These are phyloP conservation scores for Oenanthe melanoleuca DNA, from an alignment of 2,113 vertebrate species.

Conservation along the genomic window DNA sequence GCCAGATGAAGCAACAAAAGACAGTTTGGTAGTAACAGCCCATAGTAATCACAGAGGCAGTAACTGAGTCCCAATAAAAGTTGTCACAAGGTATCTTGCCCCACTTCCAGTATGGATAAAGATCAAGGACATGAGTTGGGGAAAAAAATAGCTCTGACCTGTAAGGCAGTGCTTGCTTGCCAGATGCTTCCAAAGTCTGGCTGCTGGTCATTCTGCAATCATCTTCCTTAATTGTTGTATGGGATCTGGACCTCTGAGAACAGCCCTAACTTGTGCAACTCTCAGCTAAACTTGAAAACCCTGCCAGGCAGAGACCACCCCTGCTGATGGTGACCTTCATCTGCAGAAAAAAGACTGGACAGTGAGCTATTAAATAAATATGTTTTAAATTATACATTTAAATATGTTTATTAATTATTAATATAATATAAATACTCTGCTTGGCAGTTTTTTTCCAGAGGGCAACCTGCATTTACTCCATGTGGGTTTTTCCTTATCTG, in stretches of 20 bases:
- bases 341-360: neutral
- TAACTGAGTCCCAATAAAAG: neutral
- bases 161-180: neutral
- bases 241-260: constrained; percentile 4
- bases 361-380: neutral
- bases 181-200: neutral
- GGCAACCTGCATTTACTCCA: neutral
- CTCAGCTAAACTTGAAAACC: neutral
- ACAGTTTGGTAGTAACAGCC: neutral
- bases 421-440: neutral
- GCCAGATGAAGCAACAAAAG: constrained; percentile 42
- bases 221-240: neutral
- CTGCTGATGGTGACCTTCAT: constrained; percentile 1
- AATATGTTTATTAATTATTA: neutral
- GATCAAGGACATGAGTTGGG: neutral
- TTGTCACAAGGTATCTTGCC: constrained; percentile 16
- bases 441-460: neutral
- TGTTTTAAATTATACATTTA: neutral
- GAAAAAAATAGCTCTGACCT: constrained; percentile 14
- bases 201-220: neutral
- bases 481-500: neutral
- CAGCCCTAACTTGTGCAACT: neutral
- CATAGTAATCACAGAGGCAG: neutral
- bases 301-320: constrained; percentile 21
- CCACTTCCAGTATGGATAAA: neutral